Evolutionary conservation across 2,888 invertebrate species (phyloP).

Genomic region (Pteria penguin): DNA sequence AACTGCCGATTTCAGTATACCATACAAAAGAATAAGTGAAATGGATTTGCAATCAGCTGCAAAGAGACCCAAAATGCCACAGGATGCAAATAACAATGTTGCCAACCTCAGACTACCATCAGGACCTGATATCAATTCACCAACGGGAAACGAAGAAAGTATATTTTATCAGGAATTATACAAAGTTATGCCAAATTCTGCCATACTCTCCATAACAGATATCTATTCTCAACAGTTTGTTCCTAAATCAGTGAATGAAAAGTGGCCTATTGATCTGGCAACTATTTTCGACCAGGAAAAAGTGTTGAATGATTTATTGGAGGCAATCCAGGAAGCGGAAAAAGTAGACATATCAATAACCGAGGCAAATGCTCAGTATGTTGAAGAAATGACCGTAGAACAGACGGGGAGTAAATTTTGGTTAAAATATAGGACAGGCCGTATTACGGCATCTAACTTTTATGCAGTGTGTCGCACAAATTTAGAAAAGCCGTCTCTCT

Average conservation of each 20-base stretch:
- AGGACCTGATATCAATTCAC: no score
- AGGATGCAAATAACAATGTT: no score
- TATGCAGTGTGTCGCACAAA: constrained; percentile 29
- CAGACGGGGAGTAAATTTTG: constrained; percentile 35
- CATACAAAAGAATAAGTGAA: constrained; percentile 21
- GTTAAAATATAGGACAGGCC: constrained; percentile 36
- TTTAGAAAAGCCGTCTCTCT: neutral
- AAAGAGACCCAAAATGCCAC: constrained; percentile 10
- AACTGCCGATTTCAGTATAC: neutral
- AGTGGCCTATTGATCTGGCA: neutral
- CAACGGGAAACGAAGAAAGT: neutral
- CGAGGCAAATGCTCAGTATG: constrained; percentile 8
- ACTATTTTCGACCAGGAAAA: neutral
- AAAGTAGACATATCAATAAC: neutral
- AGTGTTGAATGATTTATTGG: neutral
- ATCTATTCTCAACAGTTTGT: neutral
- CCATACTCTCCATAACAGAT: neutral
- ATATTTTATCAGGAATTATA: neutral
- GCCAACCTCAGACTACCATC: no score
- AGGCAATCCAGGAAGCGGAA: neutral
- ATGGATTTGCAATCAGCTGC: constrained; percentile 31
- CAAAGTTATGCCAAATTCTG: neutral
- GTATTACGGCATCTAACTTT: constrained; percentile 40
- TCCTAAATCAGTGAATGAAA: neutral
- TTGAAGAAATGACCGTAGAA: constrained; percentile 27